phyloP scores from a whole-genome alignment of 2,888 invertebrate species.

The Electrophaes corylata region DNA sequence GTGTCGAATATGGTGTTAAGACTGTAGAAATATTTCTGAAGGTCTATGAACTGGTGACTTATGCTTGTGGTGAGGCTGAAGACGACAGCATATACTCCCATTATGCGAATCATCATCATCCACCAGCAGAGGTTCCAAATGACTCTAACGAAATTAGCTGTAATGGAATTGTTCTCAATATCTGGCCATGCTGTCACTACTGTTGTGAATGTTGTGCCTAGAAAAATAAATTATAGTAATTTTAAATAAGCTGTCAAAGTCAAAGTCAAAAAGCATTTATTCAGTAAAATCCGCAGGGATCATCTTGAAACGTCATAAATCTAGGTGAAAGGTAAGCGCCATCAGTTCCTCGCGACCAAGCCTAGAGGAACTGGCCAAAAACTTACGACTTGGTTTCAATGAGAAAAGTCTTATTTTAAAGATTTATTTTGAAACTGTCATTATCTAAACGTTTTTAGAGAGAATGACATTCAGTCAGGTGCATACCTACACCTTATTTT shows the following conservation, averaged over 20 bases:
- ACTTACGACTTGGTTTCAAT: too few relatives aligned
- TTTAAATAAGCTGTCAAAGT: not conserved
- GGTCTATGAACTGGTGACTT: constrained; percentile 47
- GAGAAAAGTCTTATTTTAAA: too few relatives aligned
- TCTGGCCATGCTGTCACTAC: constrained; percentile 25
- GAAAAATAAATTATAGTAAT: constrained; percentile 3
- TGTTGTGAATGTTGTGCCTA: constrained; percentile 22
- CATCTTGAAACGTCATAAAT: too few relatives aligned
- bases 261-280: too few relatives aligned
- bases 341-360: too few relatives aligned
- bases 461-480: too few relatives aligned
- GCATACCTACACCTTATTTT: too few relatives aligned
- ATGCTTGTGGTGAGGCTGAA: constrained; percentile 32
- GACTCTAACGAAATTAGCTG: constrained; percentile 7
- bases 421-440: too few relatives aligned
- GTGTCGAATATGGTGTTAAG: constrained; percentile 45
- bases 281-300: too few relatives aligned
- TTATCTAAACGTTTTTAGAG: too few relatives aligned
- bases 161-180: constrained; percentile 15
- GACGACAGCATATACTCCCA: constrained; percentile 18
- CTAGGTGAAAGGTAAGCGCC: too few relatives aligned
- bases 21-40: constrained; percentile 49
- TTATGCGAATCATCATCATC: constrained; percentile 12
- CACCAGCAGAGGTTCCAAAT: constrained; percentile 24
- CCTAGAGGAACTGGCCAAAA: too few relatives aligned